Percentiles rank a stretch among this genome's conserved stretches.
Conservation (phyloP, 2,888 invertebrate genomes). For the Phrixothrix hirtus region DNA sequence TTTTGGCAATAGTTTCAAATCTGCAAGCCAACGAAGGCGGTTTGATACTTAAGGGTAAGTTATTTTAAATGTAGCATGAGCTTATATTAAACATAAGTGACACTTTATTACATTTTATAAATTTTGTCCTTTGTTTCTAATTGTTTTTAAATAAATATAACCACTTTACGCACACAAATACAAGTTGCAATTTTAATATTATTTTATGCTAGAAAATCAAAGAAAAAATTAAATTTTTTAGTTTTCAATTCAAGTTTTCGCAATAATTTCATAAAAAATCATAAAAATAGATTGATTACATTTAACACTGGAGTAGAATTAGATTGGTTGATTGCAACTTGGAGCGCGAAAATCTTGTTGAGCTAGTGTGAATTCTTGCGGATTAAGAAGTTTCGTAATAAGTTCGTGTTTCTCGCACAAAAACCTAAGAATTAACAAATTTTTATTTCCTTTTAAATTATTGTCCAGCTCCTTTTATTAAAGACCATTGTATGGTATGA, state of each 20-base stretch:
- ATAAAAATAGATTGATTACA: not conserved
- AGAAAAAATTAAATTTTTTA: no score
- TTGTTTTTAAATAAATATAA: not conserved
- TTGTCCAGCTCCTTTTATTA: no score
- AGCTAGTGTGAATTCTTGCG: not conserved
- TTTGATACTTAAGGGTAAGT: conserved; percentile 20
- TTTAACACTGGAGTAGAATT: not conserved
- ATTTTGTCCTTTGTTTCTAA: not conserved
- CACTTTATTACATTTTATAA: not conserved
- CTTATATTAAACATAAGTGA: not conserved
- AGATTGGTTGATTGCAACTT: not conserved
- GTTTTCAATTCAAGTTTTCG: no score
- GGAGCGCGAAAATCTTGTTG: not conserved
- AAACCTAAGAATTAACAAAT: not conserved
- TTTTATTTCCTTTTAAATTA: no score
- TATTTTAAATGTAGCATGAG: not conserved
- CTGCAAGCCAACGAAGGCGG: conserved; percentile 17
- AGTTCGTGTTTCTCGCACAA: not conserved
- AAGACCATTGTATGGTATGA: no score
- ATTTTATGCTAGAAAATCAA: no score
- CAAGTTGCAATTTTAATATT: no score
- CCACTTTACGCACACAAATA: not conserved
- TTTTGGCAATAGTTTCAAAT: conserved; percentile 26
- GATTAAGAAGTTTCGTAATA: not conserved
- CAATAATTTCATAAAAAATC: no score